Evolutionary conservation across 1,140 invertebrate genomes (phyloP).

Genomic region (Semibalanus balanoides): DNA sequence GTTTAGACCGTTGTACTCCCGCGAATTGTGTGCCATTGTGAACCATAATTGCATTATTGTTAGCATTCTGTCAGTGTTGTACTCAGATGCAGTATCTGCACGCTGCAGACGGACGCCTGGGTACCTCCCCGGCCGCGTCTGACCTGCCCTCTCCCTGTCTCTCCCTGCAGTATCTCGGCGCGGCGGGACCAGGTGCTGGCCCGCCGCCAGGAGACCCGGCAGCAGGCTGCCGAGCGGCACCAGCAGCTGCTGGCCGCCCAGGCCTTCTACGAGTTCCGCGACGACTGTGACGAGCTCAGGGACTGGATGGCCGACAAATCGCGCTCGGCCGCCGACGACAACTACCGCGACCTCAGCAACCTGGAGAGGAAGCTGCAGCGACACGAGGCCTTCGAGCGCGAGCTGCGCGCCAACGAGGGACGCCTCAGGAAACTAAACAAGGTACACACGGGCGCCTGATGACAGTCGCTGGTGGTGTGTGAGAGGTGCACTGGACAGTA

Average conservation of each 20-base stretch:
- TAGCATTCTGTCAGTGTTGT: too few relatives aligned
- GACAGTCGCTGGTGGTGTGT: too few relatives aligned
- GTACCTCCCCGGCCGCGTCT: neutral
- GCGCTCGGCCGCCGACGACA: slow-evolving; percentile 79
- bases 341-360: slow-evolving; percentile 79
- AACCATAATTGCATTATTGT: too few relatives aligned
- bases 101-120: too few relatives aligned
- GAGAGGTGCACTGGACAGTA: too few relatives aligned
- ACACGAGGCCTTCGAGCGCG: slow-evolving; percentile 93
- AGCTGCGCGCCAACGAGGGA: slow-evolving; percentile 79
- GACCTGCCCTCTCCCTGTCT: neutral
- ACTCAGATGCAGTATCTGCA: too few relatives aligned
- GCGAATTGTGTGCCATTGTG: too few relatives aligned
- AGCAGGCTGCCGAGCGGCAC: slow-evolving; percentile 51
- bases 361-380: slow-evolving; percentile 88
- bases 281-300: slow-evolving; percentile 71
- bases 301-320: slow-evolving; percentile 87
- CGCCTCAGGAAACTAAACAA: slow-evolving; percentile 71
- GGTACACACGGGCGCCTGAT: slow-evolving; percentile 27
- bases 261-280: slow-evolving; percentile 70
- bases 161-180: neutral
- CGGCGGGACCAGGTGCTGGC: slow-evolving; percentile 52
- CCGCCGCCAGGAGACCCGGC: slow-evolving; percentile 55
- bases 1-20: too few relatives aligned
- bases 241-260: slow-evolving; percentile 58